phyloP scores from a whole-genome alignment of 2,797 vertebrate genomes.

The Peromyscus eremicus region DNA sequence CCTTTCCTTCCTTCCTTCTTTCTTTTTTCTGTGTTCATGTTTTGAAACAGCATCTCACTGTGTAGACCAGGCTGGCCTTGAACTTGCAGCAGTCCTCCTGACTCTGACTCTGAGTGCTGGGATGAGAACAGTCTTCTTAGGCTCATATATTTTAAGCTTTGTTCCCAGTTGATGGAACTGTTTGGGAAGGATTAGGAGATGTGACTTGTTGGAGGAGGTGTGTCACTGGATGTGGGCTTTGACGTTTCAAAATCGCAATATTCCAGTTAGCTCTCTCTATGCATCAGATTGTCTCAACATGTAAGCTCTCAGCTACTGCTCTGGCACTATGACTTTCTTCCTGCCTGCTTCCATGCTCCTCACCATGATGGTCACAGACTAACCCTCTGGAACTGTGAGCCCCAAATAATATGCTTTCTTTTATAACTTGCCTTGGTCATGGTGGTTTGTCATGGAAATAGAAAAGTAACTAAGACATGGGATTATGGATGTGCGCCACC shows the following conservation, averaged over 20 bases:
- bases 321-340: no score
- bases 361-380: background rate
- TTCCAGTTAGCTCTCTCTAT: background rate
- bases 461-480: background rate
- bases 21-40: background rate
- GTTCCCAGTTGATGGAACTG: background rate
- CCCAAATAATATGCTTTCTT: background rate
- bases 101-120: background rate
- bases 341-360: background rate
- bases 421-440: background rate
- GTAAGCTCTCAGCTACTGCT: background rate
- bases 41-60: background rate
- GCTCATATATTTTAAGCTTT: background rate
- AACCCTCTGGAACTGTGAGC: background rate
- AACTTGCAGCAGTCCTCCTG: background rate
- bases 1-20: background rate
- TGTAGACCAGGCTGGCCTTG: background rate
- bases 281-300: background rate
- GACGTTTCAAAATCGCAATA: background rate
- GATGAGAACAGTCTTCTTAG: background rate
- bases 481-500: background rate
- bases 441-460: background rate
- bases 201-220: background rate
- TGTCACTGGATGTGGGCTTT: no score
- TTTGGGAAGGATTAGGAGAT: background rate